Percentiles rank a stretch among this genome's conserved stretches.
Evolutionary conservation across 2,888 invertebrate genomes (phyloP).

Genomic region (Hydriomena furcata): DNA sequence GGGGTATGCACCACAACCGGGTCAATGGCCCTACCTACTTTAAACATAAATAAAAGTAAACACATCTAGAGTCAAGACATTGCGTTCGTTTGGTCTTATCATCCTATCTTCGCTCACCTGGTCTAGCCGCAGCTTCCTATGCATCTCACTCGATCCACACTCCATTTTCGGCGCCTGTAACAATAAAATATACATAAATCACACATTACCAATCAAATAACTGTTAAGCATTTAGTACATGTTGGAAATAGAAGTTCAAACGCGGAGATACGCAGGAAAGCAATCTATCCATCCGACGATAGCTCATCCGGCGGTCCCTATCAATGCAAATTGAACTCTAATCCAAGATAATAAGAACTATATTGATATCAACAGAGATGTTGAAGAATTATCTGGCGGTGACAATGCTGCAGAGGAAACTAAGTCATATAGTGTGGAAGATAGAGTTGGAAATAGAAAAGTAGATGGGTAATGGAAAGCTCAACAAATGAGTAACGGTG

Average conservation of each 20-base stretch:
- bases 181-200: constrained; percentile 39
- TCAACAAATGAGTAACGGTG: constrained; percentile 52
- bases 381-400: constrained; percentile 4
- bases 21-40: too few species aligned
- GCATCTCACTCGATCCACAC: constrained; percentile 68
- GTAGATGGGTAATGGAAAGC: constrained; percentile 47
- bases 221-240: not conserved
- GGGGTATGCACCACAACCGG: too few species aligned
- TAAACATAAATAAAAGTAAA: too few species aligned
- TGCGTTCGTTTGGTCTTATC: too few species aligned
- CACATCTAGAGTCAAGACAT: too few species aligned
- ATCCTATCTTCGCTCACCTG: constrained; percentile 62
- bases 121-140: constrained; percentile 76
- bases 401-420: constrained; percentile 14
- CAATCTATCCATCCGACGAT: constrained; percentile 50
- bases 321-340: constrained; percentile 36
- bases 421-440: constrained; percentile 6
- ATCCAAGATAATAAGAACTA: constrained; percentile 30
- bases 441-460: constrained; percentile 17
- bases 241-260: constrained; percentile 42
- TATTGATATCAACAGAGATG: constrained; percentile 5
- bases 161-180: constrained; percentile 80
- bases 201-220: not conserved
- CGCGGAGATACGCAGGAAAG: constrained; percentile 58
- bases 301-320: constrained; percentile 27